These are phyloP conservation scores for Sabellastarte sp. DNA, from an alignment of 2,888 invertebrate genomes.

Conservation along the genomic window DNA sequence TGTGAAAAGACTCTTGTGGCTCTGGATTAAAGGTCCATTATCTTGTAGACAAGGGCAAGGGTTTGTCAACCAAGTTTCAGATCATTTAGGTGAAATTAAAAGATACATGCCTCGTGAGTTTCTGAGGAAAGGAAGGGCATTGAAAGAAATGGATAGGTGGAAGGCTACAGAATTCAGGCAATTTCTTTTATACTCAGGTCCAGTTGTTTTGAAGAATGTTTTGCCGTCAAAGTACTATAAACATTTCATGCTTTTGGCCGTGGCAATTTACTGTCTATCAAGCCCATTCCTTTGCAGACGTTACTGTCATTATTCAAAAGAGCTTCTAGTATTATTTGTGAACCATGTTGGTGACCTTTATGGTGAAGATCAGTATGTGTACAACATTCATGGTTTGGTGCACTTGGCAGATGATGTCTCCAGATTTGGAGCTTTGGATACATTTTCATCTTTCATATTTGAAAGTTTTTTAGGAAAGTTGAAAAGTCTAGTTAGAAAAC, in stretches of 20 bases:
- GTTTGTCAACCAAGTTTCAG: background rate
- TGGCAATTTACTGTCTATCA: background rate
- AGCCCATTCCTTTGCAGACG: background rate
- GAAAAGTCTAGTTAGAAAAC: background rate
- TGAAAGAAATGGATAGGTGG: background rate
- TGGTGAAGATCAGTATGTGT: background rate
- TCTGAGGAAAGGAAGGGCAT: background rate
- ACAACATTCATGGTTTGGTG: background rate
- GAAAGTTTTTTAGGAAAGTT: background rate
- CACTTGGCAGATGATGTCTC: background rate
- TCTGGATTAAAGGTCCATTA: constrained; percentile 22
- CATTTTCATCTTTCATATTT: background rate
- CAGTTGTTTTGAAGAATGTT: background rate
- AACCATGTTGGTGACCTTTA: background rate
- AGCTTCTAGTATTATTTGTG: background rate
- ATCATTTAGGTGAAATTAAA: background rate
- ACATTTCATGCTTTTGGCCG: background rate
- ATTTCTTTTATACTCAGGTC: background rate
- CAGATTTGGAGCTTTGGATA: background rate
- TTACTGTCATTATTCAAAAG: background rate
- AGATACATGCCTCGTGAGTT: background rate
- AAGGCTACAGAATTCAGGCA: background rate
- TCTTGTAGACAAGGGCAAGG: background rate
- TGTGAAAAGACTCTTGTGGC: constrained; percentile 22
- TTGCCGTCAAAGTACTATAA: background rate